Evolutionary conservation across 2,113 vertebrate species (phyloP).

Genomic region (Chinchilla lanigera): DNA sequence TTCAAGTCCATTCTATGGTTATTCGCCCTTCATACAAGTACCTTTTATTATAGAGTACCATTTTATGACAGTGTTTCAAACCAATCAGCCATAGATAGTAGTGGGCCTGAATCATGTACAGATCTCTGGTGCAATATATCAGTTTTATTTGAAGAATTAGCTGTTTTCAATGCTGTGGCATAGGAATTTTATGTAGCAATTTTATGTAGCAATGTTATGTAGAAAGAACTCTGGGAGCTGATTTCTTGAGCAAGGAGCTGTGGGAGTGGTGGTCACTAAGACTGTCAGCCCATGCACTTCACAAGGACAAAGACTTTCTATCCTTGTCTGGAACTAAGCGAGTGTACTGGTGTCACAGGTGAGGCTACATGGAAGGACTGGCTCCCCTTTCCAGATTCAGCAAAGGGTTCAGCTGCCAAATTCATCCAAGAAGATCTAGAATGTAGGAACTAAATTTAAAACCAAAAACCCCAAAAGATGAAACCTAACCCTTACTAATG

Average conservation of each 20-base stretch:
- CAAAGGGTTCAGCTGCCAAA: too few species aligned
- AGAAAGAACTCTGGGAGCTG: neutral
- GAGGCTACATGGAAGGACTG: too few species aligned
- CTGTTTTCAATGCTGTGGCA: neutral
- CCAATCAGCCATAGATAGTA: neutral
- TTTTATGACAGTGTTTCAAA: neutral
- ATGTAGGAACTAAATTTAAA: too few species aligned
- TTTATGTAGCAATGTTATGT: neutral
- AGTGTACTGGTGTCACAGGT: neutral
- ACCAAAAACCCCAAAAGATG: too few species aligned
- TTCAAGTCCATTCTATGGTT: neutral
- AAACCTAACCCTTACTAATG: too few species aligned
- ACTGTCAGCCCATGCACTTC: neutral
- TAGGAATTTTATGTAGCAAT: neutral
- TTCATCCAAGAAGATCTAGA: too few species aligned
- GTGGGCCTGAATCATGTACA: neutral
- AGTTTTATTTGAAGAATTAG: neutral
- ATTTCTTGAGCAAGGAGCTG: conserved; percentile 24
- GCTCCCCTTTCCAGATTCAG: too few species aligned
- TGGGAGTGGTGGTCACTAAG: neutral
- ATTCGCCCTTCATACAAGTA: neutral
- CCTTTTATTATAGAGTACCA: neutral
- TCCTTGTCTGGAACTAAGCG: neutral
- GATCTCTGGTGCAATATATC: neutral
- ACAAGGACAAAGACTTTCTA: neutral